Conservation (phyloP, 2,888 invertebrate genomes). For the Sesia apiformis region DNA sequence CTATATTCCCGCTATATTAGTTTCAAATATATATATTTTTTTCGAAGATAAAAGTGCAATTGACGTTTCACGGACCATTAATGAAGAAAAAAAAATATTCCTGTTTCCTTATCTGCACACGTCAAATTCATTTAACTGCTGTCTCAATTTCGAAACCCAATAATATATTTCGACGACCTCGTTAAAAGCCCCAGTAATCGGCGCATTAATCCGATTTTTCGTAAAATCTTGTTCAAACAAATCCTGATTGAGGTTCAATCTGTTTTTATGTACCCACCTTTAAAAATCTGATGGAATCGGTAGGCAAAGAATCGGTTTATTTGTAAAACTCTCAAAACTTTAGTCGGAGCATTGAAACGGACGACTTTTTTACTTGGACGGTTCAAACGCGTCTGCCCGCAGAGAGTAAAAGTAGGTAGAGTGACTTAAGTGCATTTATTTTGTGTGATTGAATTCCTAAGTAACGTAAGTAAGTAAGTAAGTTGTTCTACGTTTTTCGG, state of each 20-base stretch:
- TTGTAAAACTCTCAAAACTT: slow-evolving; percentile 36
- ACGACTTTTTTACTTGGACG: slow-evolving; percentile 24
- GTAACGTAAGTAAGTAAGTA: too few species aligned
- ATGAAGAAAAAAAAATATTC: too few species aligned
- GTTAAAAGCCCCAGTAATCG: slow-evolving; percentile 19
- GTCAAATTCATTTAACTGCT: too few species aligned
- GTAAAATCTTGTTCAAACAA: slow-evolving; percentile 20
- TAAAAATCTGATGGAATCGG: slow-evolving; percentile 10
- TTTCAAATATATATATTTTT: too few species aligned
- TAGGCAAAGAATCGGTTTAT: slow-evolving; percentile 27
- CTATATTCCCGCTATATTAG: too few species aligned
- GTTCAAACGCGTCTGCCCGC: slow-evolving; percentile 2
- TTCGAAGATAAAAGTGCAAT: too few species aligned
- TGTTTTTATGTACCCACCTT: slow-evolving; percentile 7
- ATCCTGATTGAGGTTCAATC: slow-evolving; percentile 18
- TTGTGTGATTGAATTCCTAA: too few species aligned
- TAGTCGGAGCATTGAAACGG: slow-evolving; percentile 22
- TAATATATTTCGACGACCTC: slow-evolving; percentile 18
- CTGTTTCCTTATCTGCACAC: too few species aligned
- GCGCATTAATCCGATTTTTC: slow-evolving; percentile 16
- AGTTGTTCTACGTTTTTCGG: too few species aligned
- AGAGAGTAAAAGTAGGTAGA: too few species aligned
- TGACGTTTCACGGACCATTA: too few species aligned
- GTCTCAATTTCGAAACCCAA: slow-evolving; percentile 10
- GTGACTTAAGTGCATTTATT: too few species aligned